Base-by-base conservation (phyloP, 2,113 vertebrate species). In the Uria lomvia region DNA sequence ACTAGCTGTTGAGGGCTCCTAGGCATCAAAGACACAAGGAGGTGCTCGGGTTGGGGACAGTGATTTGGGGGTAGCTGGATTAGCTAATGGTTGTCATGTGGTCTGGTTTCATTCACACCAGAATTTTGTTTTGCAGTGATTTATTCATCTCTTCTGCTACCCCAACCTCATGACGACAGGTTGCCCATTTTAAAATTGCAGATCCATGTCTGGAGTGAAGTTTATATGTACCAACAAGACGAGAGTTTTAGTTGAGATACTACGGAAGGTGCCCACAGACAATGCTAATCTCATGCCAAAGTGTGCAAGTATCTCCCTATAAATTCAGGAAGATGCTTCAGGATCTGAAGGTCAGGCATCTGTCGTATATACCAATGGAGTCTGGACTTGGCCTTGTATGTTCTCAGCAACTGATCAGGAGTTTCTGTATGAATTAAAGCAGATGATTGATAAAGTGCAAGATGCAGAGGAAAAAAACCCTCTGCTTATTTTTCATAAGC, bases 401-500 rank as follows among this genome's bases (percentile, higher is more conserved):
- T 29, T 82, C 29, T 78, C 55, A 77, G 81, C 87, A 72, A 13
- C 47, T 30, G 53, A 9, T 84, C 60, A 36, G 76, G 59, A 79
- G 34, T 23, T 80, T 85, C 55, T 95, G 8, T 71, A 11, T 14
- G 58, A 91, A 49, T 50, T 94, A 40, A 55, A 80, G 47, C 45
- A 67, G 47, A 52, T 76, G 59, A 85, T 9, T 71, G 82, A 93
- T 66, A 66, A 73, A 95, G 58, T 76, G 50, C 71, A 85, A 65
- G 60, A 95, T 45, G 38, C 18, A 55, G 63, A 94, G 71, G 40
- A 80, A 94, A 82, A 84, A 80, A 40, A 0, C 45, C 43, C 63
- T 80, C 19, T 84, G 75, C 75, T 96, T 88, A 80, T 91, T 95
- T 95, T 90, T 94, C 73, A 30, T 12, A 26, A 95, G 32, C 60